These are phyloP conservation scores for Urocitellus parryii DNA, from an alignment of 2,113 vertebrate species.

Conservation along the genomic window DNA sequence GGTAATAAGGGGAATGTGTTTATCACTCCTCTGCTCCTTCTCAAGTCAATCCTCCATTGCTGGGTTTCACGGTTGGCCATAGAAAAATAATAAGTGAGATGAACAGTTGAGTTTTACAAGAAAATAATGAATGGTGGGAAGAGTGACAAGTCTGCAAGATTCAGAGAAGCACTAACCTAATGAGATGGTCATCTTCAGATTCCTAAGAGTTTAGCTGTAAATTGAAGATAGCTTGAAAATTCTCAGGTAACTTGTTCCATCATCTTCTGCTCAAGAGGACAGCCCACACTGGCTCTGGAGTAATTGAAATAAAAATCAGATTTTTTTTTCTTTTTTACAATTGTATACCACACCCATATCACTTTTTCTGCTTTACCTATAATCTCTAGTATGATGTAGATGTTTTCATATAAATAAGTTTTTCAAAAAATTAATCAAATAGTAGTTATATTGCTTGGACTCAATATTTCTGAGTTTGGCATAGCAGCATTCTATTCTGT, in stretches of 20 bases:
- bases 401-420: neutral
- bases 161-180: neutral
- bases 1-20: conserved; percentile 73
- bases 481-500: neutral
- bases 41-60: conserved; percentile 64
- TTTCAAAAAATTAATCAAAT: conserved; percentile 13
- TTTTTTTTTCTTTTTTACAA: conserved; percentile 30
- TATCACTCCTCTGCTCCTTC: conserved; percentile 67
- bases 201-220: neutral
- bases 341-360: neutral
- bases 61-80: conserved; percentile 49
- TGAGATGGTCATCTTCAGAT: neutral
- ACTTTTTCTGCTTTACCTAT: conserved; percentile 11
- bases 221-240: neutral
- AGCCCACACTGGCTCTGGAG: neutral
- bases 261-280: neutral
- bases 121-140: conserved; percentile 37
- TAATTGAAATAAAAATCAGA: conserved; percentile 2
- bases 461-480: neutral
- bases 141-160: conserved; percentile 9
- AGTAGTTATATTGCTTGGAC: conserved; percentile 12
- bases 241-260: neutral
- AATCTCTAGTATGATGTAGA: neutral
- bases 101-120: conserved; percentile 51
- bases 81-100: neutral